Base-by-base conservation (phyloP, 2,888 invertebrate species). In the Sinhomidia bicolor region DNA sequence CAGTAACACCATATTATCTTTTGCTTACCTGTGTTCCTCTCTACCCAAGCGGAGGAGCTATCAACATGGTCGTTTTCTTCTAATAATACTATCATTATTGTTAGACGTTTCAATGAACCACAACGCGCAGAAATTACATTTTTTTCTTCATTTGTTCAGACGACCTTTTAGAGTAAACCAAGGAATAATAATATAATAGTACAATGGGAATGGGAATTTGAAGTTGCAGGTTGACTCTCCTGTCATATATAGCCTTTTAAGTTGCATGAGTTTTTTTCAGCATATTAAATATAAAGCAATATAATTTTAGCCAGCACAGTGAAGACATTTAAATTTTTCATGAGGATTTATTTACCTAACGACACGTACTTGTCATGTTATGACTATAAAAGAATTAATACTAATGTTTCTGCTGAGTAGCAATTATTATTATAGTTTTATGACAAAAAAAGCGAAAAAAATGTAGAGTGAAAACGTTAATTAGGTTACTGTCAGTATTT, bases 91-190 rank as follows among this genome's bases (percentile, higher is more conserved):
- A 17, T 3, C 36, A 60, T 26, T 26, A 41, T 79, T 60, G 54
- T 68, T 54, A 57, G 23, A 62, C n/a, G 62, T 65, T 81, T 62
- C 60, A 81, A 65, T 81, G 65, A 81, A 62, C 81, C 54, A 79
- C 32, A 62, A 23, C 41, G 10, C 0, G 17, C 23, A 36, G 32
- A 57, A 54, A 20, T 60, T 47, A 80, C 44, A 7, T 20, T 36
- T 65, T 44, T 32, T 29, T 71, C 20, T 71, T 9, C 23, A n/a
- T 44, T 41, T 71, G 20, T 54, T 20, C 14, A 36, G 9, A 36
- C 57, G 54, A 47, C 65, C 81, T 47, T 47, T 47, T 7, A 0
- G 32, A n/a, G 29, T 17, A 57, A 51, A 36, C 32, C 44, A 41
- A 32, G 51, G 51, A n/a, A n/a, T n/a, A n/a, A n/a, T n/a, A n/a